Conservation (phyloP, 2,113 vertebrate genomes). For the Telmatochromis sp. region DNA sequence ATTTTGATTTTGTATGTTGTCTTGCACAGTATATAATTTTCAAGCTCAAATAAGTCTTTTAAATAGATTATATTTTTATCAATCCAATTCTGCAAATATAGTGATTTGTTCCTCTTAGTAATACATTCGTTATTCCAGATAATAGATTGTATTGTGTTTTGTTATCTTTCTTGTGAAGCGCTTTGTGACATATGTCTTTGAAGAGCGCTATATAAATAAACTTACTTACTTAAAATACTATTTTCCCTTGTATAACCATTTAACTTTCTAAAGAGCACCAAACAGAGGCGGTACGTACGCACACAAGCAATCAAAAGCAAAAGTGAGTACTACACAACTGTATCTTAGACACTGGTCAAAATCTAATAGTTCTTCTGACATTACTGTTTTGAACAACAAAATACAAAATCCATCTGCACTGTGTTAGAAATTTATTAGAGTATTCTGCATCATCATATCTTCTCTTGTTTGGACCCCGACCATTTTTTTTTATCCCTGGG, state of each 20-base stretch:
- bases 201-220: neutral
- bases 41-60: too few relatives aligned
- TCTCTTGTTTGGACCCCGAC: neutral
- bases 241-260: neutral
- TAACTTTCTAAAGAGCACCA: neutral
- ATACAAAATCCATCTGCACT: neutral
- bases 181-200: neutral
- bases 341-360: neutral
- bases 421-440: neutral
- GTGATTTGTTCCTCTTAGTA: too few relatives aligned
- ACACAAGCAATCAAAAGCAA: neutral
- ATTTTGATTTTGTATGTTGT: too few relatives aligned
- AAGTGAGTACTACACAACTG: neutral
- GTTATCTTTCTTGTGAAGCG: neutral
- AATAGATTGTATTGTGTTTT: neutral
- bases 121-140: too few relatives aligned
- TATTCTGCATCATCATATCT: neutral
- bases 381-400: neutral
- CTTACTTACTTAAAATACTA: neutral
- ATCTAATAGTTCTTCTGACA: neutral
- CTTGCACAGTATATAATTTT: too few relatives aligned
- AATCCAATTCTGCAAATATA: too few relatives aligned
- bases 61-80: too few relatives aligned
- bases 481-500: neutral
- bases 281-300: fast-evolving